These are phyloP conservation scores for Panagrolaimus sp. DNA, from an alignment of 1,140 invertebrate species.

Conservation along the genomic window DNA sequence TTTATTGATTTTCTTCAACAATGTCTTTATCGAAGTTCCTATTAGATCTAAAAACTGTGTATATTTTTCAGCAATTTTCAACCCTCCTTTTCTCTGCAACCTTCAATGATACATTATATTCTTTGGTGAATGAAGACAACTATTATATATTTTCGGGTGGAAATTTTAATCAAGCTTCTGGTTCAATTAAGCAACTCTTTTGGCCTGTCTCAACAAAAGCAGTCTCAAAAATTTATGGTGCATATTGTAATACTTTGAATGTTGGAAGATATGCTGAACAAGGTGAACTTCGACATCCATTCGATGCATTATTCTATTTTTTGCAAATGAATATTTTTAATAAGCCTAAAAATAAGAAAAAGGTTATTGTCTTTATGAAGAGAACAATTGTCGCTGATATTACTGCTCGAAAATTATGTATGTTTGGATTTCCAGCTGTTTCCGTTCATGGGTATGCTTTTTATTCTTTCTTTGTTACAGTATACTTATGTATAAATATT, in stretches of 20 bases:
- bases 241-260: too few species aligned
- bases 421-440: not conserved
- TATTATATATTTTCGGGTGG: too few species aligned
- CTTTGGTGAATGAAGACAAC: too few species aligned
- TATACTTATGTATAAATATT: not conserved
- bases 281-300: too few species aligned
- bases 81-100: not conserved
- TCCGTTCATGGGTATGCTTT: not conserved
- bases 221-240: too few species aligned
- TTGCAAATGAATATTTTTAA: too few species aligned
- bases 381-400: not conserved
- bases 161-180: too few species aligned
- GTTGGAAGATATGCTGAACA: too few species aligned
- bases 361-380: constrained; percentile 8
- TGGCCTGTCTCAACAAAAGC: too few species aligned
- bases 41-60: not conserved
- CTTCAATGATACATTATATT: not conserved
- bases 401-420: not conserved
- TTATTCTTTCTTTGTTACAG: not conserved
- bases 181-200: too few species aligned
- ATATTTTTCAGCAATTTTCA: not conserved
- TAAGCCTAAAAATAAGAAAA: not conserved
- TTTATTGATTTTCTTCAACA: not conserved
- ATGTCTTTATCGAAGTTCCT: too few species aligned
- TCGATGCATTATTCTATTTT: too few species aligned